Evolutionary conservation across 2,888 invertebrate genomes (phyloP), one percentile per base, ranked within the genome.

Genomic region (Drosophila subsilvestris): DNA sequence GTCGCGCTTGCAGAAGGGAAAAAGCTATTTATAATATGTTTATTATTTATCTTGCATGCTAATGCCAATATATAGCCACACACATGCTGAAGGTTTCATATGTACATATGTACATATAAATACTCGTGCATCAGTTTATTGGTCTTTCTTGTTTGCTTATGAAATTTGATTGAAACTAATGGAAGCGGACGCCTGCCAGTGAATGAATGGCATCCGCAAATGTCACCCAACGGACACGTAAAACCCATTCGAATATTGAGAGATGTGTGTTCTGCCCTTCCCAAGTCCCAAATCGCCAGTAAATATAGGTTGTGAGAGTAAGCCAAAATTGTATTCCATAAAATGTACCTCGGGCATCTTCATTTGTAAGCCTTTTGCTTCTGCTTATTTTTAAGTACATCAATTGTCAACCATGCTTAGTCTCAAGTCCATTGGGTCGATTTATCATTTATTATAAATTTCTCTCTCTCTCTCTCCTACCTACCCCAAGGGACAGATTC

Each of bases 1-100:
- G 17, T 10, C 32, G 18, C 42, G 48, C 29, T 53, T 48, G 48
- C 53, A 20, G 37, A n/a, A 57, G 57, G 48, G 44, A 74, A 69
- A 74, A 78, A 63, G 76, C 87, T 84, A 84, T 84, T 88, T 86
- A 84, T 88, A 83, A 88, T 80, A 86, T 83, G 85, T 75, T 86
- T 88, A 88, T 84, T 88, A 84, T 83, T 88, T 86, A 74, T 78
- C 67, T 58, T 73, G 65, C 69, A 58, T 54, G 68, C 62, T 62
- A 75, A 80, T 77, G 77, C 73, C 81, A 69, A 78, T 63, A 51
- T 74, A 54, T 70, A 60, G 32, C 37, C 56, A 53, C 44, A 48
- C 25, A 42, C 48, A 32, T 5, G 5, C 37, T 7, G 25, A 8
- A 2, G 7, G 27, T 7, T 27, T 0, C 32, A 32, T 5, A 29